Evolutionary conservation across 2,888 invertebrate genomes (phyloP), one percentile per base, ranked within the genome.

Genomic region (Zhengitettix transpicula): DNA sequence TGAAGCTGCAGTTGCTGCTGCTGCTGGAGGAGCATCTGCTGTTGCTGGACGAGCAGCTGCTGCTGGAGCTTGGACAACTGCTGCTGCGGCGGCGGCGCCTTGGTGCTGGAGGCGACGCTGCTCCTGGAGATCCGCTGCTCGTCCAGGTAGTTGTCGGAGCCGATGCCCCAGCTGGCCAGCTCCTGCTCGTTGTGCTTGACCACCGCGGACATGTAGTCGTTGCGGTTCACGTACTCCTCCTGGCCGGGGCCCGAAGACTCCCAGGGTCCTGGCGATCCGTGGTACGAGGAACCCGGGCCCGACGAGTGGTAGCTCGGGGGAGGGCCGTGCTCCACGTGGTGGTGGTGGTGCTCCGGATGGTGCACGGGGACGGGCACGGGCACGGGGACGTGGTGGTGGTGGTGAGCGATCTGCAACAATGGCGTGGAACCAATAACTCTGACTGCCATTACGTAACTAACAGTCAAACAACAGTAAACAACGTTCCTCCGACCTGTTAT

Each of bases 141-240:
- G 56, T 59, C 59, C 41, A 56, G 54, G 12, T 60, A 57, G 56
- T 55, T 60, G 57, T 44, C 44, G 12, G 67, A 66, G 42, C 67
- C 66, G 58, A 83, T 74, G 54, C 83, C 83, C 82, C 83, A 83
- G 42, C 79, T 69, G 65, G 80, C 78, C 65, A 83, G 77, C 64
- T 82, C 83, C 64, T 81, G 80, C 41, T 75, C 77, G 64, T 81
- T 81, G 59, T 80, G 78, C 55, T 55, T 17, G 47, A 70, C 56
- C 40, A 64, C 53, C 10, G 58, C 62, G 11, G 55, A 16, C 40
- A 57, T 40, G 47, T 54, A 56, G 53, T 60, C 79, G 67, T 77
- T 80, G 62, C 82, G 78, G 67, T 81, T 56, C 9, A 56, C 57
- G 61, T 64, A 62, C 57, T 61, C 62, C 61, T 58, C 62, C 16